phyloP scores from a whole-genome alignment of 2,888 invertebrate species.

The Nemotelus pantherinus region DNA sequence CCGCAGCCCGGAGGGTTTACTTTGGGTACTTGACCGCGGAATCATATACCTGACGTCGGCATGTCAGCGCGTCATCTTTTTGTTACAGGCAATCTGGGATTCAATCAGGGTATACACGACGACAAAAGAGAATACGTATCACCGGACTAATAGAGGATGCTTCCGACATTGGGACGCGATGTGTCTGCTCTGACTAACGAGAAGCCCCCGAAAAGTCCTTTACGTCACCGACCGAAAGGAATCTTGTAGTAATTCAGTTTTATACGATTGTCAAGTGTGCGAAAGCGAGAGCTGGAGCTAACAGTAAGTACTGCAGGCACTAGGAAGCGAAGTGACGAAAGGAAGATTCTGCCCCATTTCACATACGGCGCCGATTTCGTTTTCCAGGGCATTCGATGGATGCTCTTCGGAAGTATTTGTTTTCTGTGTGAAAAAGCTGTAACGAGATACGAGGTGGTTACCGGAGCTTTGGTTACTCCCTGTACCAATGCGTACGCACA shows the following conservation, averaged over 20 bases:
- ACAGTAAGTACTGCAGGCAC: conserved; percentile 15
- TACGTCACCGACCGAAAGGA: conserved; percentile 36
- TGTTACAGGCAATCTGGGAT: conserved; percentile 2
- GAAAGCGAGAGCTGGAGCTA: conserved; percentile 17
- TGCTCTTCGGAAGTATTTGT: conserved; percentile 2
- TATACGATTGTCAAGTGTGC: conserved; percentile 29
- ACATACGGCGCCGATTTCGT: conserved; percentile 27
- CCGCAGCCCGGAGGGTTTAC: background rate
- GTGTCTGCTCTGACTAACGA: conserved; percentile 35
- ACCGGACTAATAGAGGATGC: conserved; percentile 32
- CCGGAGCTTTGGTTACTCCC: background rate
- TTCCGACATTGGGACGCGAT: conserved; percentile 36
- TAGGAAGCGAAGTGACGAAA: conserved; percentile 20
- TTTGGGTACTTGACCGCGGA: background rate
- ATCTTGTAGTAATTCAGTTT: conserved; percentile 32
- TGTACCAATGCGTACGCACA: conserved; percentile 36
- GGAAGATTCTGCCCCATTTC: conserved; percentile 37
- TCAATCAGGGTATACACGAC: conserved; percentile 27
- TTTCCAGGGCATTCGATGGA: conserved; percentile 31
- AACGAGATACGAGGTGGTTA: background rate
- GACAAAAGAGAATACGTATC: conserved; percentile 5
- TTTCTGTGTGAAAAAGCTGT: conserved; percentile 17
- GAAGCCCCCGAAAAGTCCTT: conserved; percentile 27
- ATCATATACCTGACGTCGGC: background rate
- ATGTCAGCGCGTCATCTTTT: conserved; percentile 36